Base-by-base conservation (phyloP, 2,113 vertebrate species). In the Spermophilus dauricus region DNA sequence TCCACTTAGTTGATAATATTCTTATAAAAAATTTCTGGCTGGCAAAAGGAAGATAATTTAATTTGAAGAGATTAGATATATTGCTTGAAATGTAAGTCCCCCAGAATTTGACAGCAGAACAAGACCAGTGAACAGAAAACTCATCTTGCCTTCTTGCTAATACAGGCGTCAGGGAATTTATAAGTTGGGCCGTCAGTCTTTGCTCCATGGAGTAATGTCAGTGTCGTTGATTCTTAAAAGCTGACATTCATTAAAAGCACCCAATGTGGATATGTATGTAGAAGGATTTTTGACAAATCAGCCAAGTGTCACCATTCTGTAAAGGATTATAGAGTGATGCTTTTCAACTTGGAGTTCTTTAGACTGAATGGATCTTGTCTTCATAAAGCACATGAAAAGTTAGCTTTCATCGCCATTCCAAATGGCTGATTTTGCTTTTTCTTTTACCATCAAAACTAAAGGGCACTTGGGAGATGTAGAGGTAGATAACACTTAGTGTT, bases 1-100 rank as follows among this genome's bases (percentile, higher is more conserved):
- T 97, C 96, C 92, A 97, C 98, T 98, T 97, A 97, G 94, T 97
- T 96, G 97, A 97, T 98, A 98, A 98, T 97, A 97, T 95, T 95
- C 97, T 97, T 96, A 84, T 92, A 72, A 96, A 98, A 95, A 88
- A 77, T 72, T 86, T 94, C 96, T 98, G 94, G 85, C 95, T 97
- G 95, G 97, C 82, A 86, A 97, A 96, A 93, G 96, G 95, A 92
- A 97, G 96, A 98, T 98, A 96, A 97, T 98, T 98, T 97, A 97
- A 98, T 98, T 98, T 98, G 91, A 97, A 98, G 90, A 97, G 97
- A 97, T 97, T 96, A 96, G 89, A 97, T 96, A 77, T 95, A 95
- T 96, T 90, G 92, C 97, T 92, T 97, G 94, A 95, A 97, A 96
- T 97, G 77, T 93, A 92, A 97, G 96, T 95, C 88, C 95, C 91